Evolutionary conservation across 1,140 invertebrate species (phyloP).

Genomic region (Nymphalis io): DNA sequence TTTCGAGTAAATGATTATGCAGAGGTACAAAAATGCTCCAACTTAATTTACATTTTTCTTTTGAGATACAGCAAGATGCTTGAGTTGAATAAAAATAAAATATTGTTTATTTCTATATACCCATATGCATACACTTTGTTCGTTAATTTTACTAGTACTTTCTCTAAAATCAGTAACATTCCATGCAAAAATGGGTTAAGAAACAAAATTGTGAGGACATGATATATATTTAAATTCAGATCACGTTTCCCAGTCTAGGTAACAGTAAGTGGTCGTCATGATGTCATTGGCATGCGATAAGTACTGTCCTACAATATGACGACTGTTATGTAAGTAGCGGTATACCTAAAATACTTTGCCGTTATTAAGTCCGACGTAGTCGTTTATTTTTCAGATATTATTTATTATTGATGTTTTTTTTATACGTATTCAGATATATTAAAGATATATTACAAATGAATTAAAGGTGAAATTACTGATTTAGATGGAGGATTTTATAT

Average conservation of each 20-base stretch:
- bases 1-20: slow-evolving; percentile 38
- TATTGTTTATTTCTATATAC: slow-evolving; percentile 3
- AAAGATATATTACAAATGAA: too few relatives aligned
- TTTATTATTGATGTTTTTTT: background rate
- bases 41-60: slow-evolving; percentile 25
- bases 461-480: too few relatives aligned
- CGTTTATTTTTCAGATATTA: background rate
- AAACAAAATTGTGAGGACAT: slow-evolving; percentile 27
- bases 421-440: too few relatives aligned
- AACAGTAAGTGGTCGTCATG: slow-evolving; percentile 70
- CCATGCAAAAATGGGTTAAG: slow-evolving; percentile 14
- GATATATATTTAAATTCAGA: slow-evolving; percentile 53
- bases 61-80: slow-evolving; percentile 9
- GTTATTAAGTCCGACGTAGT: slow-evolving; percentile 18
- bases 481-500: too few relatives aligned
- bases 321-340: slow-evolving; percentile 60
- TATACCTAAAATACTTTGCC: slow-evolving; percentile 37
- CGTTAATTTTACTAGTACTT: slow-evolving; percentile 18
- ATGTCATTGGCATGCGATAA: slow-evolving; percentile 74
- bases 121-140: background rate
- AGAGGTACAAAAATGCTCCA: slow-evolving; percentile 25
- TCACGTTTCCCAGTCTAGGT: slow-evolving; percentile 61
- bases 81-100: slow-evolving; percentile 20
- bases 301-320: slow-evolving; percentile 60
- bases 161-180: slow-evolving; percentile 21